phyloP scores from a whole-genome alignment of 1,140 invertebrate genomes.

The Cotesia chilonis region DNA sequence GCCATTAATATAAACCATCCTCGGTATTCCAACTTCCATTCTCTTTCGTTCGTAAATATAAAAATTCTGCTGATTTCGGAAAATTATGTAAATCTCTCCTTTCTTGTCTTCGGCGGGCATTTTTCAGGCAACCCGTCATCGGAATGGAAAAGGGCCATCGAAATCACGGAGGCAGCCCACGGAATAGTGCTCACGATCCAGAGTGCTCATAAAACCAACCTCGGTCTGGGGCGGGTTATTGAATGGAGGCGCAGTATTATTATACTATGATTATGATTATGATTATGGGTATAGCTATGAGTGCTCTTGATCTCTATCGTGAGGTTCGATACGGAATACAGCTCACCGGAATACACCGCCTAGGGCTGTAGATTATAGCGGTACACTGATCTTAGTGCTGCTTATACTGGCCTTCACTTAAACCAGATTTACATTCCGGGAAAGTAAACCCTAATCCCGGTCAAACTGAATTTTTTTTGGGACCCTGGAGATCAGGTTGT shows the following conservation, averaged over 20 bases:
- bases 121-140: too few relatives aligned
- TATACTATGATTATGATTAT: too few relatives aligned
- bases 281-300: neutral
- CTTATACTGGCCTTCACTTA: neutral
- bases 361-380: conserved; percentile 1
- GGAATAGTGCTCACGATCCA: neutral
- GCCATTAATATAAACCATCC: too few relatives aligned
- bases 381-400: neutral
- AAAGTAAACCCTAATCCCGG: too few relatives aligned
- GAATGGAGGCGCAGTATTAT: neutral
- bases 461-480: too few relatives aligned
- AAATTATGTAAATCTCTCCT: too few relatives aligned
- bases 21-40: too few relatives aligned
- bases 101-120: too few relatives aligned
- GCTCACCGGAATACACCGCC: too few relatives aligned
- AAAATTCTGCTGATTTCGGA: too few relatives aligned
- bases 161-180: conserved; percentile 33
- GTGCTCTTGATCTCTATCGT: neutral
- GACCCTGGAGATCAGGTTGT: too few relatives aligned
- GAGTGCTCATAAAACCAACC: neutral
- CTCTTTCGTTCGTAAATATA: too few relatives aligned
- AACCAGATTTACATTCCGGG: neutral
- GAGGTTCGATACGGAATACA: conserved; percentile 2
- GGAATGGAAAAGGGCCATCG: neutral
- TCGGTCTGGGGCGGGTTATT: conserved; percentile 20